Base-by-base conservation (phyloP, 2,113 vertebrate species). In the Hypocryptadius cinnamomeus region DNA sequence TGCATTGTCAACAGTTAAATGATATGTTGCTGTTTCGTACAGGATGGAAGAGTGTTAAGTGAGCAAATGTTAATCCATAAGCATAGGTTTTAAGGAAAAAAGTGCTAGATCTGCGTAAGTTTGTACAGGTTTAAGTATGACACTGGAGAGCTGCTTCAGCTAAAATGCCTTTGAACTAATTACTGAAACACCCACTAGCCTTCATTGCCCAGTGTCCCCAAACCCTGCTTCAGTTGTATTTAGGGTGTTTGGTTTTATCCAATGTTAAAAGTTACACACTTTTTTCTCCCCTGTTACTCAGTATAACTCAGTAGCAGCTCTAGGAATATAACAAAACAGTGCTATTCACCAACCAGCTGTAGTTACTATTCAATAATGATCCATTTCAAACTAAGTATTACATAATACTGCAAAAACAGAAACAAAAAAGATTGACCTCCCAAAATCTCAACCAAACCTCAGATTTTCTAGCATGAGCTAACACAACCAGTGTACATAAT, bases 11-110 rank as follows among this genome's bases (percentile, higher is more conserved):
- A 87, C 72, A 95, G 50, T 94, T 93, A 85, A 93, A 89, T 74
- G 54, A 82, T 89, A 77, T 31, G 23, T 88, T 93, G 53, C 61
- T 76, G 27, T 85, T 92, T 95, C 91, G 93, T 87, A 91, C 93
- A 96, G 95, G 78, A 85, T 92, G 65, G 30, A 87, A 79, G 71
- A 89, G 27, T 64, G 40, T 83, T 92, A 93, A 79, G 68, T 91
- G 31, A 95, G 53, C 39, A 96, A 93, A 95, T 96, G 51, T 65
- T 94, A 94, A 73, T 88, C 16, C 53, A 74, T 69, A 95, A 87
- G 87, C 45, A 70, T 18, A 37, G 15, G 21, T 63, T 70, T 93
- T 85, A 92, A 39, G 33, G 37, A 94, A 80, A 90, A 64, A 89
- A 61, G 24, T 79, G 11, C 89, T 73, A 77, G 68, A 87, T 70